phyloP scores from a whole-genome alignment of 2,888 invertebrate genomes.

The Sesamia inferens region DNA sequence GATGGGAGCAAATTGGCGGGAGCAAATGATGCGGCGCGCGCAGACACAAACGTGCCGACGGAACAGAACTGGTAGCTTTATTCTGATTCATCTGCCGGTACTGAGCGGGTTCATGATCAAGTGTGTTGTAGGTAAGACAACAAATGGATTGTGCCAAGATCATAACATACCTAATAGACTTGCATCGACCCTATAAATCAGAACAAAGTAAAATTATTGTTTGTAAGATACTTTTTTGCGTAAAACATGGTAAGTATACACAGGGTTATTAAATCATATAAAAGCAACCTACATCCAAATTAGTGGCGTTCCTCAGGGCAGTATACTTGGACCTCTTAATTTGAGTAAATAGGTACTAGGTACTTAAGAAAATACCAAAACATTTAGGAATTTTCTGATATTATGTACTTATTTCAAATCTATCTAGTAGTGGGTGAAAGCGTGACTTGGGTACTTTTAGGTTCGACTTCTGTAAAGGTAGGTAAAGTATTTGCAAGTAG shows the following conservation, averaged over 20 bases:
- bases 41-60: constrained; percentile 75
- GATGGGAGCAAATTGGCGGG: constrained; percentile 77
- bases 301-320: not conserved
- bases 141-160: not conserved
- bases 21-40: constrained; percentile 76
- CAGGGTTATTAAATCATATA: too few species aligned
- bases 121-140: not conserved
- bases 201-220: not conserved
- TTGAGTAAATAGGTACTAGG: not conserved
- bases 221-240: not conserved
- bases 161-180: not conserved
- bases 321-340: not conserved
- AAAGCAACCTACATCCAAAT: not conserved
- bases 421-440: not conserved
- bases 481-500: not conserved
- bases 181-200: not conserved
- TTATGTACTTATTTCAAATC: not conserved
- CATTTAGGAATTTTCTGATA: not conserved
- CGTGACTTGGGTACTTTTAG: not conserved
- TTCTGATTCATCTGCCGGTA: constrained; percentile 52
- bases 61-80: constrained; percentile 53
- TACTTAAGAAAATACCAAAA: not conserved
- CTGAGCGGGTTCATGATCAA: constrained; percentile 39
- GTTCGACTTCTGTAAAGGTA: not conserved
- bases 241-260: too few species aligned